A percentile compares a stretch with the other conserved stretches of the same genome.
Conservation (phyloP, 2,888 invertebrate genomes). For the Drosophila acutilabella region DNA sequence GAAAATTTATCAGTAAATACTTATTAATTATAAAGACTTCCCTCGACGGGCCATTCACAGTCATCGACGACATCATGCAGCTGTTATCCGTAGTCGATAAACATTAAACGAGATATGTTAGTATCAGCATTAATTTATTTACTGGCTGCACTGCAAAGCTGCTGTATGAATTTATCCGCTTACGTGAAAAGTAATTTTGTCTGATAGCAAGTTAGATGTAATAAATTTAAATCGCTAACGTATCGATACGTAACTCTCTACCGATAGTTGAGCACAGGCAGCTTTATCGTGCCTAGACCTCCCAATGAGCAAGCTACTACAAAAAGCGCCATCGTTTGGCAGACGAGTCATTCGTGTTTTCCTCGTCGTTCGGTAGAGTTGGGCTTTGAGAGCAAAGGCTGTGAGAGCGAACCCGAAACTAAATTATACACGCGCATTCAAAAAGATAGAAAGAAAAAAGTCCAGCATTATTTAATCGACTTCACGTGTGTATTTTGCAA, state of each 20-base stretch:
- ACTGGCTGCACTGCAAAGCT: too few species aligned
- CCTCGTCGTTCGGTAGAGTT: conserved; percentile 41
- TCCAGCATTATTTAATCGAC: conserved; percentile 53
- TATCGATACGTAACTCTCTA: conserved; percentile 27
- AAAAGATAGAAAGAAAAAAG: conserved; percentile 17
- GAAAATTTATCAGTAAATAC: background rate
- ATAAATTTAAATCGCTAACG: background rate
- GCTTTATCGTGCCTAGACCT: background rate
- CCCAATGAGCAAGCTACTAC: conserved; percentile 27
- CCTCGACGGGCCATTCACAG: conserved; percentile 16
- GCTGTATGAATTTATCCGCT: too few species aligned
- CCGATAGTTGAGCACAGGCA: conserved; percentile 5
- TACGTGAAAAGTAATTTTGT: too few species aligned
- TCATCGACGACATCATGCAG: background rate
- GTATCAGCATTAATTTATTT: too few species aligned
- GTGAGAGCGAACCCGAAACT: conserved; percentile 16
- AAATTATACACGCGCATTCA: conserved; percentile 52
- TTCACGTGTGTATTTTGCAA: conserved; percentile 54
- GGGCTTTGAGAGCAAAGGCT: conserved; percentile 1
- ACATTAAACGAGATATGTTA: too few species aligned
- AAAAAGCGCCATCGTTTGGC: conserved; percentile 40
- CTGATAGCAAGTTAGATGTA: too few species aligned
- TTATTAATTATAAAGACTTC: background rate
- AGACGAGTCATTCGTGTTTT: conserved; percentile 49
- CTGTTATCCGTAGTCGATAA: too few species aligned